Base-by-base conservation (phyloP, 2,797 vertebrate species). In the Merluccius polli region DNA sequence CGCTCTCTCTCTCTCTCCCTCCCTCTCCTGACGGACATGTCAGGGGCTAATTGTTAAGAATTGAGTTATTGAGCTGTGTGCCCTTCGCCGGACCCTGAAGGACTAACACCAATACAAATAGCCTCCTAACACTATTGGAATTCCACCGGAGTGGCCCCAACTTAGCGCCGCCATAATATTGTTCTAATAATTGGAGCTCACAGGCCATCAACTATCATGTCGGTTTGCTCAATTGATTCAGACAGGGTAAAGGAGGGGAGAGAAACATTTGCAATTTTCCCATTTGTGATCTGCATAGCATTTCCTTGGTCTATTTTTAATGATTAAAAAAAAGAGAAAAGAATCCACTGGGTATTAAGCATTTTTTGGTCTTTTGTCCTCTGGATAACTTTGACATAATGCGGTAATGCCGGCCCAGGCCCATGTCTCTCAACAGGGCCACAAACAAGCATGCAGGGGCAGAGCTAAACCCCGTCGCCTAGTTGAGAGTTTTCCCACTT, bases 11-110 rank as follows among this genome's bases (percentile, higher is more conserved):
- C 52, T n/a, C 83, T 87, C 83, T 87, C 84, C 86, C 89, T 93
- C 86, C 87, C 84, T 87, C 88, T 89, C 91, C 86, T 77, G 75
- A 83, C 82, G 78, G 85, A 93, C 87, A 87, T 90, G 91, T 91
- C 93, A 91, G 85, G 86, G 90, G 91, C 92, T 94, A 94, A 94
- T 94, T 94, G 92, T 93, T 92, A 90, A 91, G 89, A 94, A 94
- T 94, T 92, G 92, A 94, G 90, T 93, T 93, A 93, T 94, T 91
- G 92, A 94, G 92, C 89, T 77, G 85, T 82, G 84, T 92, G 93
- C 92, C 93, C 93, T 94, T 95, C 92, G 82, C 67, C 77, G 78
- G 87, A 76, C 90, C 90, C 88, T 91, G 89, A 92, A 93, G 90
- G 90, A 92, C 93, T 87, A 79, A 82, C 81, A 78, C 90, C 87